Evolutionary conservation across 1,140 invertebrate species (phyloP), one percentile per base, ranked within the genome.

Genomic region (Frieseomelitta varia): DNA sequence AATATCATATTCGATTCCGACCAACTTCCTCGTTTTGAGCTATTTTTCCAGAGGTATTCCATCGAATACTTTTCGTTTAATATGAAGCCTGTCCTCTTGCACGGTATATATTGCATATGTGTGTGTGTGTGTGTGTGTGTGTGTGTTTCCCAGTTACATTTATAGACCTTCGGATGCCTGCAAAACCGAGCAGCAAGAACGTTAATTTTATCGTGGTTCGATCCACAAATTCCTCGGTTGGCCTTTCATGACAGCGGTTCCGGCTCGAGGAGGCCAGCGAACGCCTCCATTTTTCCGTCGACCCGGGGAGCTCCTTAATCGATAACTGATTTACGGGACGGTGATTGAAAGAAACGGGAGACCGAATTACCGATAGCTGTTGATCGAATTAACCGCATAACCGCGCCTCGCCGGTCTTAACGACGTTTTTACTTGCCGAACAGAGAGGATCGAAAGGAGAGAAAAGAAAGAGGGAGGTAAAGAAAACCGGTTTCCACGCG

Each of bases 291-390:
- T 73, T 79, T 71, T 88, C 47, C 34, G 14, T 76, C 30, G 63
- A 21, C 2, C 27, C 4, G 21, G 15, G 15, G 10, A 75, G 21
- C 78, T 81, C 81, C 71, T 56, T 80, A 84, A 84, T 86, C 78
- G 76, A 81, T 89, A 89, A 89, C 27, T 81, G 82, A 84, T 79
- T 89, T 84, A 86, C 58, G 68, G 30, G 47, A 21, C 51, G 51
- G 30, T 83, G 81, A 89, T 89, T 89, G 87, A 58, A 86, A 80
- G 47, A 63, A 84, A 78, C 30, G 30, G 39, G 69, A 61, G 69
- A 75, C 24, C 30, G n/a, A 76, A 76, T 67, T 55, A 55, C n/a
- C 24, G 67, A 15, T 2, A 76, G 56, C 4, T 65, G 47, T 53
- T 69, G 55, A 80, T 84, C 61, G 77, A 73, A 84, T 79, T 73